Conservation (phyloP, 92 coral and sea anemone species). For the Bergia puertoricense region DNA sequence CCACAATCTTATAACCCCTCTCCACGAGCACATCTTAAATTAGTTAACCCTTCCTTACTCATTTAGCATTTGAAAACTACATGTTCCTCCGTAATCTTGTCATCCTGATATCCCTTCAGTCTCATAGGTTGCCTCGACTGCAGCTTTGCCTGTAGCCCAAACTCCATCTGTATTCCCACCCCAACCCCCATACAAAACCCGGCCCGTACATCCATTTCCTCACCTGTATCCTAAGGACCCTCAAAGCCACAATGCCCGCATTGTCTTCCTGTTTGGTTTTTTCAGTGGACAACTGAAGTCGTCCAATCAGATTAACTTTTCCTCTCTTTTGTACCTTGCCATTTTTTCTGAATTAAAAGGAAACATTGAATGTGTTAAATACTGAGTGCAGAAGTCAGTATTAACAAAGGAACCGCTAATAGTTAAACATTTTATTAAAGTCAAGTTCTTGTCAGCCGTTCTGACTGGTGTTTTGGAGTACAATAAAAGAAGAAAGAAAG, state of each 20-base stretch:
- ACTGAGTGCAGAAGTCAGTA: too few relatives aligned
- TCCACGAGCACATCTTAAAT: too few relatives aligned
- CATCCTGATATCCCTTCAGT: too few relatives aligned
- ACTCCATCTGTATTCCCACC: not conserved
- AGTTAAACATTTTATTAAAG: too few relatives aligned
- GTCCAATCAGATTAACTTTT: constrained; percentile 93
- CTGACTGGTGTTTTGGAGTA: too few relatives aligned
- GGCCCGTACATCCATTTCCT: not conserved
- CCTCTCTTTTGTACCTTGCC: constrained; percentile 96
- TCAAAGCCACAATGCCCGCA: constrained; percentile 92
- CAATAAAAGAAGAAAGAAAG: too few relatives aligned
- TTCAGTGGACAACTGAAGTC: constrained; percentile 94
- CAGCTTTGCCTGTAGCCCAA: not conserved
- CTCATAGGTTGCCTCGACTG: not conserved
- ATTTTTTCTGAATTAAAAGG: constrained; percentile 71
- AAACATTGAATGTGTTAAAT: not conserved
- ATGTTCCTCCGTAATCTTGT: too few relatives aligned
- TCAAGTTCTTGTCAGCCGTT: too few relatives aligned
- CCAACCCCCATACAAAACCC: not conserved
- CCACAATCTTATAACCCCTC: too few relatives aligned
- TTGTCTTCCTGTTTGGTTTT: constrained; percentile 93
- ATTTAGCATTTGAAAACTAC: too few relatives aligned
- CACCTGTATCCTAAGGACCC: constrained; percentile 94
- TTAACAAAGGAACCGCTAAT: too few relatives aligned
- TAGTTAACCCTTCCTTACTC: too few relatives aligned